phyloP scores from a whole-genome alignment of 2,113 vertebrate genomes.

The Strix uralensis region DNA sequence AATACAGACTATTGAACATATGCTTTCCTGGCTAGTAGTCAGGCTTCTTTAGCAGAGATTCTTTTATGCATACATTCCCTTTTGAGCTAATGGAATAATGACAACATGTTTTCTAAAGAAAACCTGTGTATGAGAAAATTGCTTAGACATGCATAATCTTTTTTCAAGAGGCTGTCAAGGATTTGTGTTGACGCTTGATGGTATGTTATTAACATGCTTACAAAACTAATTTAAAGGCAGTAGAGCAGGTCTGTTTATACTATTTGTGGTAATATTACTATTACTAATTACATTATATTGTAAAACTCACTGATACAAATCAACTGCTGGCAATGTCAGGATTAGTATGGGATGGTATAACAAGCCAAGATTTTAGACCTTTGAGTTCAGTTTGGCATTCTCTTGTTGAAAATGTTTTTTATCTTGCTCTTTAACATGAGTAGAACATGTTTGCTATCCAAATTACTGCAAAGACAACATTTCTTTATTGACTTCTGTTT shows the following conservation, averaged over 20 bases:
- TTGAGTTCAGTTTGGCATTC: background rate
- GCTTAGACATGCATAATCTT: conserved; percentile 36
- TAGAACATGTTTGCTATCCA: background rate
- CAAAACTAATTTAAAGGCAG: conserved; percentile 44
- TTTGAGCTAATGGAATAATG: conserved; percentile 48
- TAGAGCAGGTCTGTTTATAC: conserved; percentile 15
- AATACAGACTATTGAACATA: conserved; percentile 10
- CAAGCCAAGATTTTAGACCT: conserved; percentile 9
- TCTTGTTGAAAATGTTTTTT: background rate
- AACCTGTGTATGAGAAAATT: conserved; percentile 45
- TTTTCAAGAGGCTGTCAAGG: conserved; percentile 41
- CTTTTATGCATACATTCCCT: background rate
- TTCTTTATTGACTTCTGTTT: background rate
- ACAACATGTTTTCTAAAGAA: conserved; percentile 47
- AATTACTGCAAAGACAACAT: background rate
- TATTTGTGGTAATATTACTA: conserved; percentile 12
- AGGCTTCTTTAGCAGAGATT: background rate
- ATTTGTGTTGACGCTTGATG: conserved; percentile 38
- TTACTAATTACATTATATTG: conserved; percentile 46
- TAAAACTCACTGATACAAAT: conserved; percentile 35
- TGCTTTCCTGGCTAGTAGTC: conserved; percentile 39
- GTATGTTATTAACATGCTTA: conserved; percentile 47
- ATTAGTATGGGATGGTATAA: background rate
- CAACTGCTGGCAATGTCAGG: background rate
- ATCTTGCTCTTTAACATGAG: background rate